Percentiles rank a stretch among this genome's conserved stretches.
Conservation (phyloP, 1,140 invertebrate species). For the Oscheius sp. region DNA sequence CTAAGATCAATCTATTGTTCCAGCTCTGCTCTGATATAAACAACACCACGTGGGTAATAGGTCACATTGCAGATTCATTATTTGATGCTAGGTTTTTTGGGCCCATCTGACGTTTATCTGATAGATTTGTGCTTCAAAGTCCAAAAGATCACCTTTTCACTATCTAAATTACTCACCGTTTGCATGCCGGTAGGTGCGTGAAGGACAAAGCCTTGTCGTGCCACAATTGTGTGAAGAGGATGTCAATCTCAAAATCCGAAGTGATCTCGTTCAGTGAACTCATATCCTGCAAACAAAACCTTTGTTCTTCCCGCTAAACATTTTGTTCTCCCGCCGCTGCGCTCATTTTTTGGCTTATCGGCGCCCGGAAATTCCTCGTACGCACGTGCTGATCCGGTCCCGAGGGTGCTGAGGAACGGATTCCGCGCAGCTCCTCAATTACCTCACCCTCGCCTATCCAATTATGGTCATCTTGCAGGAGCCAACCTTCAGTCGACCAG, state of each 20-base stretch:
- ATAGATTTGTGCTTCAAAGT: no score
- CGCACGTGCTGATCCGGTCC: not conserved
- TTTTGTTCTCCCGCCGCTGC: no score
- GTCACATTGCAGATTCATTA: no score
- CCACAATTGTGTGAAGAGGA: slow-evolving; percentile 60
- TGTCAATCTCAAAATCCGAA: slow-evolving; percentile 60
- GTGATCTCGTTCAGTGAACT: slow-evolving; percentile 57
- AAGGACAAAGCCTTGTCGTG: slow-evolving; percentile 54
- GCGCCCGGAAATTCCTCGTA: not conserved
- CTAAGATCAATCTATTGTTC: no score
- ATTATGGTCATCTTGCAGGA: not conserved
- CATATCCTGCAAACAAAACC: slow-evolving; percentile 50
- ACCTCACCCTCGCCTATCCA: not conserved
- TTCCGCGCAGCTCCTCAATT: not conserved
- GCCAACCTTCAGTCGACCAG: not conserved
- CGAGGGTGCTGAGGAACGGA: not conserved
- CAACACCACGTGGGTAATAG: no score
- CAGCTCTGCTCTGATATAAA: no score
- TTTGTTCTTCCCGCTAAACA: not conserved
- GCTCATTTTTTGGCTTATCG: no score
- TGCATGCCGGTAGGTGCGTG: slow-evolving; percentile 55
- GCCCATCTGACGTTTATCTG: no score
- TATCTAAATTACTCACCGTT: slow-evolving; percentile 10
- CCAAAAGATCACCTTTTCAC: no score
- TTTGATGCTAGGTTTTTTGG: no score